phyloP scores from a whole-genome alignment of 1,140 invertebrate genomes.

The Penaeus indicus region DNA sequence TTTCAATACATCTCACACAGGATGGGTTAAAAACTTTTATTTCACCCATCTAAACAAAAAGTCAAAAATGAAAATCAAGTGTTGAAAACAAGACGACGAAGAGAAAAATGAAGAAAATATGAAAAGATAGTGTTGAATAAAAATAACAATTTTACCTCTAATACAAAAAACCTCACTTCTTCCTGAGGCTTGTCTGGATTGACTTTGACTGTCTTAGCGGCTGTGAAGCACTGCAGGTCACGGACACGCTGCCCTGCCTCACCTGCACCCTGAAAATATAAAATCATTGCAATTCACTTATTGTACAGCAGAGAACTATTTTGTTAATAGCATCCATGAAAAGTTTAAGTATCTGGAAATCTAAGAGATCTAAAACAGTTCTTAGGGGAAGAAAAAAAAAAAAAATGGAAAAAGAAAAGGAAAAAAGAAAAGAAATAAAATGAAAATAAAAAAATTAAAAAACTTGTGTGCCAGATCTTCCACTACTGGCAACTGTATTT shows the following conservation, averaged over 20 bases:
- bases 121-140: constrained; percentile 20
- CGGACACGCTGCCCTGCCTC: constrained; percentile 73
- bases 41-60: not conserved
- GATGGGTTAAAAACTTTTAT: not conserved
- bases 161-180: constrained; percentile 76
- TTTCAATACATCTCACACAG: no score
- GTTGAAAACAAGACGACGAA: not conserved
- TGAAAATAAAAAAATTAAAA: no score
- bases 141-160: constrained; percentile 73
- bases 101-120: not conserved
- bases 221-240: constrained; percentile 76
- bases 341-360: no score
- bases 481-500: no score
- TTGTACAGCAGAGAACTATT: no score
- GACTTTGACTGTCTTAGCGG: constrained; percentile 76
- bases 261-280: constrained; percentile 70
- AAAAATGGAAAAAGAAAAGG: no score
- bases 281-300: not conserved
- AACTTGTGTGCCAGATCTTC: no score
- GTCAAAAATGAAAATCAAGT: not conserved
- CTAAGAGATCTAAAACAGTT: no score
- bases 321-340: no score
- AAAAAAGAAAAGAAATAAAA: no score
- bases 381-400: no score
- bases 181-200: constrained; percentile 79